These are phyloP conservation scores for Hippolais icterina DNA, from an alignment of 2,113 vertebrate genomes.

Conservation along the genomic window DNA sequence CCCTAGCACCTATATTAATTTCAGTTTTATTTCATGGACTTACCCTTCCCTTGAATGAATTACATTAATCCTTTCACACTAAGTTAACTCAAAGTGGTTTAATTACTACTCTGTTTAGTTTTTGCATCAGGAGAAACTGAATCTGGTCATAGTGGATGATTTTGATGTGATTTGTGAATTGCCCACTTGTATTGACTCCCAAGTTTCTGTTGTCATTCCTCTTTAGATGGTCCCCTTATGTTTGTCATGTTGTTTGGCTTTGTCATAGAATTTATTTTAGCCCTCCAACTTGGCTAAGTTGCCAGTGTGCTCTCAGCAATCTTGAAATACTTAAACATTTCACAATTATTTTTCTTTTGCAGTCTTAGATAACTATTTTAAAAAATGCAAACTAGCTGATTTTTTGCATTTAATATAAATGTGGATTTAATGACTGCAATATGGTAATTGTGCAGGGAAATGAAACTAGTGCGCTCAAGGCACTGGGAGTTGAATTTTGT, in stretches of 20 bases:
- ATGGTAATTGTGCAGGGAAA: background rate
- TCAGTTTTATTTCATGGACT: background rate
- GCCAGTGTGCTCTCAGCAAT: background rate
- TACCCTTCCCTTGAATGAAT: background rate
- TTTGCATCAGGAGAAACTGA: background rate
- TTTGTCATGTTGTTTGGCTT: background rate
- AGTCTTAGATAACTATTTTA: background rate
- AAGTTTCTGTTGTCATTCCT: background rate
- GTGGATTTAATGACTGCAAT: background rate
- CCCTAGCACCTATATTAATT: background rate
- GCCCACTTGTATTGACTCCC: background rate
- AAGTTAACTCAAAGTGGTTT: background rate
- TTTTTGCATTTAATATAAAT: background rate
- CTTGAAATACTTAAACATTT: background rate
- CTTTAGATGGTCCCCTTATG: background rate
- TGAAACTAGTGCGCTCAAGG: background rate
- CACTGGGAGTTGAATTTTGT: accelerated
- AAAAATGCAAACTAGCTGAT: background rate
- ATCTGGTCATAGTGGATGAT: background rate
- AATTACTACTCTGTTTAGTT: background rate
- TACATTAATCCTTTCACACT: background rate
- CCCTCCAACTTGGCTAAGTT: background rate
- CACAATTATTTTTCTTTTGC: background rate
- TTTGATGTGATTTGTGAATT: background rate
- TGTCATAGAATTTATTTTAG: background rate